Evolutionary conservation across 1,140 invertebrate species (phyloP).

Genomic region (Druon quercuslanigerum): DNA sequence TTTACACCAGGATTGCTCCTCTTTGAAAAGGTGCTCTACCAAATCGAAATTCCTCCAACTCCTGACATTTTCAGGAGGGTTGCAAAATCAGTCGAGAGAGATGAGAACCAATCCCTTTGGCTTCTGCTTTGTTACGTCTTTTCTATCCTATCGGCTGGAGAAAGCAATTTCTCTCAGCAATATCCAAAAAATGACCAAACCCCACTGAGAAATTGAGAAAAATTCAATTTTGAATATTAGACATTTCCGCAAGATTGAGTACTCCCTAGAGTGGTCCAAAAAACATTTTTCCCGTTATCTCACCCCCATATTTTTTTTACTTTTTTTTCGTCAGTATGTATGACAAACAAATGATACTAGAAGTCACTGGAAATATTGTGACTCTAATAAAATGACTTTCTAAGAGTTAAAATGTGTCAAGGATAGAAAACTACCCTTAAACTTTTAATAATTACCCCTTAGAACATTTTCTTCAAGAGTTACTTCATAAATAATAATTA

Average conservation of each 20-base stretch:
- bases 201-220: not conserved
- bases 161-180: conserved; percentile 29
- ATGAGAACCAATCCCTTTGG: conserved; percentile 24
- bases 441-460: no score
- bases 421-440: no score
- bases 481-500: no score
- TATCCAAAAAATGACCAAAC: conserved; percentile 15
- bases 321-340: no score
- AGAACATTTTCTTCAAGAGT: no score
- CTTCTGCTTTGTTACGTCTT: conserved; percentile 27
- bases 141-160: conserved; percentile 3
- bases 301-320: no score
- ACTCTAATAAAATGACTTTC: no score
- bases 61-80: not conserved
- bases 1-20: conserved; percentile 36
- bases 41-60: conserved; percentile 9
- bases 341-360: no score
- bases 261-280: no score
- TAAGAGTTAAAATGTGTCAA: no score
- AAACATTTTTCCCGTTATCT: no score
- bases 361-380: no score
- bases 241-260: not conserved
- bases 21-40: not conserved
- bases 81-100: conserved; percentile 6
- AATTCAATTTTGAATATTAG: conserved; percentile 1